phyloP scores from a whole-genome alignment of 2,888 invertebrate genomes.

The Cephus runcator region DNA sequence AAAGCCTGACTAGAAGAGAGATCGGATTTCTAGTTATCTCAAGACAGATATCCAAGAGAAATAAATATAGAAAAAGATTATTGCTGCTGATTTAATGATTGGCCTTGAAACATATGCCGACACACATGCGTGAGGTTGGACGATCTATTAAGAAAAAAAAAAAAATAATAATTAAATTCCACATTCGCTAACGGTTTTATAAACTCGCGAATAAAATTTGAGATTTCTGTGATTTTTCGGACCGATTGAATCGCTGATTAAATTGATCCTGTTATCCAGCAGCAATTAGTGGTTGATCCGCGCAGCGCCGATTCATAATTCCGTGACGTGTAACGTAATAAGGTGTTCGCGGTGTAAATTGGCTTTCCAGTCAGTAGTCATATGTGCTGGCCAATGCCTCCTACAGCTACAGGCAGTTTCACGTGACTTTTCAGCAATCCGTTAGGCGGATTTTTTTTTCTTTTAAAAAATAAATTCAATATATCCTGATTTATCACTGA shows the following conservation, averaged over 20 bases:
- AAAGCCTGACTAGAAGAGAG: slow-evolving; percentile 27
- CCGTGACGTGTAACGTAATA: slow-evolving; percentile 43
- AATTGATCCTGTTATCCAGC: background rate
- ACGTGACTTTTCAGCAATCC: background rate
- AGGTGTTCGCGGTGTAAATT: slow-evolving; percentile 56
- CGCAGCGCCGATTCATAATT: slow-evolving; percentile 38
- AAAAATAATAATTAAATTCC: background rate
- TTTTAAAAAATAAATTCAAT: background rate
- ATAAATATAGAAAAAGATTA: background rate
- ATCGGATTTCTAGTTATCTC: slow-evolving; percentile 39
- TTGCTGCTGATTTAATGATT: background rate
- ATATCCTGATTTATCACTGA: background rate
- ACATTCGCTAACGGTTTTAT: background rate
- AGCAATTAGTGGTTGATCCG: background rate
- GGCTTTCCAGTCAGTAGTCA: slow-evolving; percentile 62
- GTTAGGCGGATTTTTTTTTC: slow-evolving; percentile 6
- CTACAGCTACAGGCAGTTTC: slow-evolving; percentile 13
- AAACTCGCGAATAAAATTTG: background rate
- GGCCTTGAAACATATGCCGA: background rate
- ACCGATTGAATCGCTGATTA: background rate
- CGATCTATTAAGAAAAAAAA: background rate
- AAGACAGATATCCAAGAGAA: background rate
- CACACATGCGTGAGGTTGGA: background rate
- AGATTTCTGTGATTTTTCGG: background rate
- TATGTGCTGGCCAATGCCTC: slow-evolving; percentile 60